phyloP scores from a whole-genome alignment of 2,797 vertebrate species.

The Enoplosus armatus region DNA sequence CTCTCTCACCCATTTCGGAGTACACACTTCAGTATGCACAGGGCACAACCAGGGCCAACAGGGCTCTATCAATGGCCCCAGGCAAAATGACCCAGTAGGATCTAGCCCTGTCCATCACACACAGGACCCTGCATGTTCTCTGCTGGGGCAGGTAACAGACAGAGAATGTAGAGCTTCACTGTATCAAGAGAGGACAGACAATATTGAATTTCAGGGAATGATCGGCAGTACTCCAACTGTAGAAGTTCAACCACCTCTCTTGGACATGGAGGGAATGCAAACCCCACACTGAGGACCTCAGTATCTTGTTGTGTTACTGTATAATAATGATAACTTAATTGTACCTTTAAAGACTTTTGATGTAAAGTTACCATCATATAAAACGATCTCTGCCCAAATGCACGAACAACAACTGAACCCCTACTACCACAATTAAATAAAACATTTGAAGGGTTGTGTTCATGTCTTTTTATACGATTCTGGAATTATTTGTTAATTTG shows the following conservation, averaged over 20 bases:
- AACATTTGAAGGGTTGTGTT: neutral
- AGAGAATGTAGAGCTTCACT: slow-evolving; percentile 43
- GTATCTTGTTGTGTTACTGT: neutral
- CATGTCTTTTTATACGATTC: slow-evolving; percentile 8
- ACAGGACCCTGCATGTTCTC: slow-evolving; percentile 45
- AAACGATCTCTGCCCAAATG: neutral
- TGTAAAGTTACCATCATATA: slow-evolving; percentile 14
- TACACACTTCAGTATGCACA: slow-evolving; percentile 47
- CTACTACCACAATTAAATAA: slow-evolving; percentile 18
- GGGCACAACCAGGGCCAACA: slow-evolving; percentile 51
- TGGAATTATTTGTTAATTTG: neutral
- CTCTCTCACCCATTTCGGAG: slow-evolving; percentile 63
- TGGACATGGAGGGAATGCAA: slow-evolving; percentile 50
- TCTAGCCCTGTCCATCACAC: slow-evolving; percentile 67
- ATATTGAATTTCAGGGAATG: slow-evolving; percentile 18
- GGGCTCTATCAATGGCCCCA: slow-evolving; percentile 50
- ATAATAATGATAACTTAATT: neutral
- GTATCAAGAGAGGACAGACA: slow-evolving; percentile 50
- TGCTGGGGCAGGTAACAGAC: slow-evolving; percentile 45
- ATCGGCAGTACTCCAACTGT: slow-evolving; percentile 20
- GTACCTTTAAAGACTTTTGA: neutral
- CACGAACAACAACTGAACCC: neutral
- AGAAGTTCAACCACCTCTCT: slow-evolving; percentile 43
- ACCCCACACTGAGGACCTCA: slow-evolving; percentile 24
- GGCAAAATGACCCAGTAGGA: slow-evolving; percentile 73